Evolutionary conservation across 2,888 invertebrate genomes (phyloP).

Genomic region (Euproctis similis): DNA sequence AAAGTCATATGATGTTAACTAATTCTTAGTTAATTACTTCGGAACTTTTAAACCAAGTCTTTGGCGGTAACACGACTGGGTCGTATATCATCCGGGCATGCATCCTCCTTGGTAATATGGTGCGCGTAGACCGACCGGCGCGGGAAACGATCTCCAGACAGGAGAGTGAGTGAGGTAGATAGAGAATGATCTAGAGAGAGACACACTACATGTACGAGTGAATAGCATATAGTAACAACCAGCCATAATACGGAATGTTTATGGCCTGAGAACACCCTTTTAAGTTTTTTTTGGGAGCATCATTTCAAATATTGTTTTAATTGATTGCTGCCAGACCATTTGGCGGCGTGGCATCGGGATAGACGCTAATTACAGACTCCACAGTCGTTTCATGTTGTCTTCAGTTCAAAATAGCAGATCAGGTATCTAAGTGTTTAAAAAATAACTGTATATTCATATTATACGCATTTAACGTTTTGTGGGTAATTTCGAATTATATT

Average conservation of each 20-base stretch:
- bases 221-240: slow-evolving; percentile 24
- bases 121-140: slow-evolving; percentile 66
- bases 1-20: slow-evolving; percentile 54
- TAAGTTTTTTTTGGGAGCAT: slow-evolving; percentile 64
- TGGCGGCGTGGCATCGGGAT: slow-evolving; percentile 46
- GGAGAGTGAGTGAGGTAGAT: no score
- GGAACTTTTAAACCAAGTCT: slow-evolving; percentile 67
- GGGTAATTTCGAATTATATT: no score
- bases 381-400: no score
- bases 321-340: slow-evolving; percentile 70
- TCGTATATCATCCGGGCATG: slow-evolving; percentile 58
- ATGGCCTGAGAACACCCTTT: slow-evolving; percentile 62
- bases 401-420: no score
- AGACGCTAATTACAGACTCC: slow-evolving; percentile 51
- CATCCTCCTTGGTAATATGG: slow-evolving; percentile 52
- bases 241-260: slow-evolving; percentile 56
- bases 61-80: slow-evolving; percentile 61
- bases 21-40: slow-evolving; percentile 70
- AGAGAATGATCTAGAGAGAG: no score
- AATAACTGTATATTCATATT: no score
- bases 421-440: no score
- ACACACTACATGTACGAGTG: slow-evolving; percentile 25
- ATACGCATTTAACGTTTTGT: no score
- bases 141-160: slow-evolving; percentile 22
- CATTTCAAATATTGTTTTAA: slow-evolving; percentile 75